Evolutionary conservation across 2,797 vertebrate genomes (phyloP), one percentile per base, ranked within the genome.

Genomic region (Ciconia nigra): DNA sequence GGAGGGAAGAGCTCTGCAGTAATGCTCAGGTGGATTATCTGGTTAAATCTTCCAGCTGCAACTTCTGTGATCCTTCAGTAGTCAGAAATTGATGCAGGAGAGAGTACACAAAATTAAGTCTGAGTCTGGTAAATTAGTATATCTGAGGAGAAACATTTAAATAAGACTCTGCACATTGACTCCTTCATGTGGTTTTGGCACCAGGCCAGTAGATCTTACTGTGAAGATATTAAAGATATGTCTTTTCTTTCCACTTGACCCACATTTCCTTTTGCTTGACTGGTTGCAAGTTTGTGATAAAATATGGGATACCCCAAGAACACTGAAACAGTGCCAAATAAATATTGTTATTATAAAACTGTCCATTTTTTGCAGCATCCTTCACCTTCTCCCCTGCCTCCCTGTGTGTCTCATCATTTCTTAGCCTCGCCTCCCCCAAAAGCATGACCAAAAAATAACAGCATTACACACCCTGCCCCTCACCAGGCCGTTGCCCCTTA

Each of bases 371-470:
- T 85, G 22, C n/a, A 76, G 20, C 26, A 51, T 51, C 5, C 21
- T 87, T 77, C 15, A n/a, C 16, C 15, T 49, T 81, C 8, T 87
- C 2, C 20, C 8, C 15, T 57, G 5, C 25, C 14, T 61, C 31
- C 37, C 29, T 31, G 28, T 0, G 0, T 25, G 37, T 21, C 15
- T 76, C 16, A 13, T 42, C 9, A 25, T 74, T 74, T 83, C 37
- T 73, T 54, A 61, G 20, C 20, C 22, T 52, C 9, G 3, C 8
- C 4, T 58, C 3, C 25, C 37, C 31, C 42, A 58, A 39, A 70
- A 80, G 2, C 22, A 33, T 39, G 39, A 44, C 10, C 37, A 51
- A 72, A 93, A 67, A 29, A 21, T 9, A 74, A 51, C 12, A 2
- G 13, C 15, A n/a, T 35, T 71, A 44, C 21, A 46, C 11, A 63